These are phyloP conservation scores for Linepithema humile DNA, from an alignment of 1,140 invertebrate genomes.

Conservation along the genomic window DNA sequence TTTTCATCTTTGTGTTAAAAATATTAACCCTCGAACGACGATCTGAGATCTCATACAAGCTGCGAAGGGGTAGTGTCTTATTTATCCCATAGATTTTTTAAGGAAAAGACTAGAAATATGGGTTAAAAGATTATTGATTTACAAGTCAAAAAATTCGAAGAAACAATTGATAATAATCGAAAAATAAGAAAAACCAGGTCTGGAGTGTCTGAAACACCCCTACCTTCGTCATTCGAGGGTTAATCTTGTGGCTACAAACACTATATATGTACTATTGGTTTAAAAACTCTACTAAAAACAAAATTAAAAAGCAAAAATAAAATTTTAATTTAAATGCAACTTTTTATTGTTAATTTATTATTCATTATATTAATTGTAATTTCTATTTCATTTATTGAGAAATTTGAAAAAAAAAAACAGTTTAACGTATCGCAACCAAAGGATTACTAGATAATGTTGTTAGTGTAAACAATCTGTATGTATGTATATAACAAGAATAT, in stretches of 20 bases:
- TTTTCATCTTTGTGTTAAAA: conserved; percentile 21
- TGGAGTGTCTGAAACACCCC: no score
- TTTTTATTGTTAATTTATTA: background rate
- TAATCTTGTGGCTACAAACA: background rate
- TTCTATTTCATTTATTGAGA: background rate
- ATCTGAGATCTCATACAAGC: no score
- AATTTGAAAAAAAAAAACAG: background rate
- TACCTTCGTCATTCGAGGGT: no score
- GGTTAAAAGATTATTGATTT: no score
- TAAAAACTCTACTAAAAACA: background rate
- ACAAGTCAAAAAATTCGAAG: no score
- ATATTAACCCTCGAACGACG: no score
- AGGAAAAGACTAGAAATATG: no score
- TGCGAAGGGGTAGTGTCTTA: no score
- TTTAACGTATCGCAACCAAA: background rate
- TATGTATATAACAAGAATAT: no score
- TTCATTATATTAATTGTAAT: background rate
- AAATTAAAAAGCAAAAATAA: background rate
- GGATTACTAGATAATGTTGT: background rate
- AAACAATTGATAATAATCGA: no score
- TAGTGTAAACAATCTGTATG: background rate
- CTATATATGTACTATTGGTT: background rate
- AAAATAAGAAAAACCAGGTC: no score
- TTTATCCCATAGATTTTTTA: no score
- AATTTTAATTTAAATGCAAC: background rate